Conservation (phyloP, 1,140 invertebrate genomes). For the Trypoxylus dichotomus region DNA sequence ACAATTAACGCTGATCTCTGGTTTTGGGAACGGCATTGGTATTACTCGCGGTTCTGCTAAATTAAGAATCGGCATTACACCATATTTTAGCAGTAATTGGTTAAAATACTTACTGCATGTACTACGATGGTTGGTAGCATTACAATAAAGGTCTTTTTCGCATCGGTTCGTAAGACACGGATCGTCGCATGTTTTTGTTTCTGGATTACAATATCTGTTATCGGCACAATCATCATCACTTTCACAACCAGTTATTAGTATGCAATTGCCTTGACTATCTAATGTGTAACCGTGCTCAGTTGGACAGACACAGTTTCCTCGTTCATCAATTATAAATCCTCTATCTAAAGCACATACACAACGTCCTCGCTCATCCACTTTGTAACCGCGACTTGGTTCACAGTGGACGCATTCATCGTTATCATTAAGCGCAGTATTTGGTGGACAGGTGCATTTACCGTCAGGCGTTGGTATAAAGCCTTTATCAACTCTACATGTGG, state of each 20-base stretch:
- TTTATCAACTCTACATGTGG: conserved; percentile 69
- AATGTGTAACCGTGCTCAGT: conserved; percentile 69
- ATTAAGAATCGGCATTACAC: conserved; percentile 62
- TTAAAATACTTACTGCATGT: conserved; percentile 69
- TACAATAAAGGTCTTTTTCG: conserved; percentile 77
- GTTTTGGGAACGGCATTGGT: conserved; percentile 75
- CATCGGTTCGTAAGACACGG: conserved; percentile 73
- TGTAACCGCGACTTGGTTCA: conserved; percentile 67
- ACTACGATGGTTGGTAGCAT: conserved; percentile 75
- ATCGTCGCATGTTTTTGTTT: conserved; percentile 71
- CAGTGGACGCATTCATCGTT: conserved; percentile 78
- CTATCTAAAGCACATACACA: conserved; percentile 79
- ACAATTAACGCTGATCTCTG: conserved; percentile 85
- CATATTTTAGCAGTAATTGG: conserved; percentile 66
- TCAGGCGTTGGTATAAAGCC: conserved; percentile 69
- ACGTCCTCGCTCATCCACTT: conserved; percentile 72
- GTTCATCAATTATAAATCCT: conserved; percentile 73
- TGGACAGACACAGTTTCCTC: conserved; percentile 78
- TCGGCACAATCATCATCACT: conserved; percentile 76
- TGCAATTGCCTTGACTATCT: conserved; percentile 67
- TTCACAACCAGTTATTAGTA: conserved; percentile 67
- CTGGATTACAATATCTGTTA: conserved; percentile 70
- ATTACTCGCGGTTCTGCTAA: conserved; percentile 10
- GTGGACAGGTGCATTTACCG: conserved; percentile 75
- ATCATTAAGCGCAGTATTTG: conserved; percentile 73